Evolutionary conservation across 2,113 vertebrate species (phyloP).

Genomic region (Campylomormyrus tamandua): DNA sequence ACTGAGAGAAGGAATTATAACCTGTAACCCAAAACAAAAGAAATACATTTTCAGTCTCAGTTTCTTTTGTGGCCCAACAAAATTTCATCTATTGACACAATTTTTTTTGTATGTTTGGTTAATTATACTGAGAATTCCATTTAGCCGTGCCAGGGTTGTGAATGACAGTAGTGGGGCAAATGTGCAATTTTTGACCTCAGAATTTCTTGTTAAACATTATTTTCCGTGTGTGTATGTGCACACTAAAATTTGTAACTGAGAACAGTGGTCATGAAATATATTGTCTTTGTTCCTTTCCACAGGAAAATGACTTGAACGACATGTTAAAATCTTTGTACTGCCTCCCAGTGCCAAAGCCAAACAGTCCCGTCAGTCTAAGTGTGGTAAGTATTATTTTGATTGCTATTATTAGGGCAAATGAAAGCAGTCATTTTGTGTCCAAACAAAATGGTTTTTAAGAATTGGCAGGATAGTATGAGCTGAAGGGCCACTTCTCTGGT

Average conservation of each 20-base stretch:
- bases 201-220: slow-evolving; percentile 55
- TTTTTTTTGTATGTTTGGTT: slow-evolving; percentile 38
- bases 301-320: slow-evolving; percentile 91
- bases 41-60: slow-evolving; percentile 50
- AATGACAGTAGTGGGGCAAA: slow-evolving; percentile 46
- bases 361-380: slow-evolving; percentile 82
- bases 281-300: slow-evolving; percentile 34
- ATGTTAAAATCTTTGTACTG: slow-evolving; percentile 80
- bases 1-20: slow-evolving; percentile 30
- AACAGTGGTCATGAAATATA: slow-evolving; percentile 29
- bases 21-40: slow-evolving; percentile 35
- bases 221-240: slow-evolving; percentile 34
- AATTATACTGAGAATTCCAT: slow-evolving; percentile 51
- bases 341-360: slow-evolving; percentile 85
- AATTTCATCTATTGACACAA: slow-evolving; percentile 48
- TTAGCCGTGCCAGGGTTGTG: slow-evolving; percentile 57
- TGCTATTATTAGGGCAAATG: neutral
- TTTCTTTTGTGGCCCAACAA: slow-evolving; percentile 52
- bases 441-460: slow-evolving; percentile 50
- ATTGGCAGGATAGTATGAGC: slow-evolving; percentile 33
- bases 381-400: slow-evolving; percentile 71
- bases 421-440: slow-evolving; percentile 46
- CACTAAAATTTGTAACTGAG: slow-evolving; percentile 24
- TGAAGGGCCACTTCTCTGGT: neutral
- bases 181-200: slow-evolving; percentile 57